Base-by-base conservation (phyloP, 2,113 vertebrate species). In the Podarcis muralis region DNA sequence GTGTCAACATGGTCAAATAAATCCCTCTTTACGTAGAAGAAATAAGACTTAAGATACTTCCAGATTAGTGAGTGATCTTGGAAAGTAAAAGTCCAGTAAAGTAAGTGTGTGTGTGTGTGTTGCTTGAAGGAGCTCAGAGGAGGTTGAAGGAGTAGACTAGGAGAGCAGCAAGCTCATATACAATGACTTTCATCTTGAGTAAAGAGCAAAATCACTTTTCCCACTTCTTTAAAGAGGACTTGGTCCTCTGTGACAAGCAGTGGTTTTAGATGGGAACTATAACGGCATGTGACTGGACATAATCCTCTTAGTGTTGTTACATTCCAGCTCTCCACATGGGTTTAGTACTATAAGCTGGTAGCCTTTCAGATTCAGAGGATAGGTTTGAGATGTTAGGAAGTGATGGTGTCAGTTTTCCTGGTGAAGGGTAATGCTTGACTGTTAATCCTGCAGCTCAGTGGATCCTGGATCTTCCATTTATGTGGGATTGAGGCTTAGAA, bases 291-390 rank as follows among this genome's bases (percentile, higher is more conserved):
- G 53, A 91, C 75, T 37, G 13, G 27, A n/a, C 27, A 1, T 88
- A 89, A 81, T 90, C 83, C 92, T 85, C 92, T 92, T 43, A 93
- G 88, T 85, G 59, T 84, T 84, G 84, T 89, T 90, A 66, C 68
- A 81, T 59, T 90, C 48, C 77, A 20, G 11, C 53, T 83, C 69
- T 68, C 57, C 53, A 65, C 35, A 32, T 62, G 53, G 11, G 37
- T 72, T 57, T 15, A 59, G 48, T 66, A n/a, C n/a, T n/a, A 15
- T 8, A 12, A 53, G 79, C 43, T 72, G 13, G 11, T 72, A 57
- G 43, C 43, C 6, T 57, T 81, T 87, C 27, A 53, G 43, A 18
- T 9, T 53, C 43, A 72, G 0, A 1, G n/a, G 22, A 66, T 0
- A 4, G 68, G 48, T 0, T 0, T 32, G 25, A 53, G 84, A 9